Evolutionary conservation across 2,113 vertebrate species (phyloP), one percentile per base, ranked within the genome.

Genomic region (Sceloporus tristichus): DNA sequence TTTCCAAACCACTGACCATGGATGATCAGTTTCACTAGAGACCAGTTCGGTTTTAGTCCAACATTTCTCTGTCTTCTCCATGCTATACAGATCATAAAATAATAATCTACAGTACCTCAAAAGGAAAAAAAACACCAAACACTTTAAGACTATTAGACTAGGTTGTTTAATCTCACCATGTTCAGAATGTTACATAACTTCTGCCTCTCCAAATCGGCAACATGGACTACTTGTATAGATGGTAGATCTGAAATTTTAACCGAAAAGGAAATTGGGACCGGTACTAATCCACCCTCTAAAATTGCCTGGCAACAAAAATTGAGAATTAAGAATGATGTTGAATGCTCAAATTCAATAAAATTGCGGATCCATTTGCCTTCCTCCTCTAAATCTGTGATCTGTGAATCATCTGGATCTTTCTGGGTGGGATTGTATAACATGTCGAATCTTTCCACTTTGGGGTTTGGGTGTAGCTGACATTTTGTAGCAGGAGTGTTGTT

Each of bases 81-180:
- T 9, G 10, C 54, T 78, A 59, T 59, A 59, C 9, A 59, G 56
- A 59, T 59, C 14, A 3, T 59, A 59, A 59, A 6, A 59, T 59
- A 13, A 59, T 59, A 59, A 9, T 59, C 14, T 59, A 59, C 48
- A 48, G 48, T 48, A 7, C 7, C 11, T 59, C 14, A 13, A 59
- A 59, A 59, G 11, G 9, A 16, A 16, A 16, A 16, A 3, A 3
- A 3, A 10, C 7, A 10, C 7, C 7, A 1, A 14, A 27, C 2
- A 4, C 76, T 23, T 54, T 54, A 25, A 65, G 21, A 6, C 9
- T 38, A 53, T 38, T 66, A 65, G 2, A 42, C 9, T 2, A 40
- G 14, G 13, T 10, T 40, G 56, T 65, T 40, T 81, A 40, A n/a
- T 70, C 65, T 27, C 40, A n/a, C 66, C 11, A 23, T 59, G 14